Base-by-base conservation (phyloP, 1,140 invertebrate species). In the Mercenaria mercenaria region DNA sequence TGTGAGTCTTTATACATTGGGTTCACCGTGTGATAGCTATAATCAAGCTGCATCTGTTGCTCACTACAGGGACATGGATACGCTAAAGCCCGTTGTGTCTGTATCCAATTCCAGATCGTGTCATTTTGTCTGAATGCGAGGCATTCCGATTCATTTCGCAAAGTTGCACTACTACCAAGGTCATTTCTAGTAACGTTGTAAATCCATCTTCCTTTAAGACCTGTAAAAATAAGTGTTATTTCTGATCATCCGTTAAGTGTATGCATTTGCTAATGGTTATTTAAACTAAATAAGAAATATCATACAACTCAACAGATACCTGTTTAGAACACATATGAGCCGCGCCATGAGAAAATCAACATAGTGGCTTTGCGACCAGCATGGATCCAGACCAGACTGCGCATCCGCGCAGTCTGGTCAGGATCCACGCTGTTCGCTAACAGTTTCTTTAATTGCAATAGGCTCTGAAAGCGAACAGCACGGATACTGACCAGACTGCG, bases 31-130 rank as follows among this genome's bases (percentile, higher is more conserved):
- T 41, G 47, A 50, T 37, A 80, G 18, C 43, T 80, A 29, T 80
- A 80, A n/a, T 80, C 80, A 0, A 82, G n/a, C 15, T 82, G 18
- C 37, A 82, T 82, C 26, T 59, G 52, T 18, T 61, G n/a, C 41
- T 82, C 34, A 29, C 32, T 39, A 32, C 80, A 82, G 4, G 80
- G 80, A 64, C 80, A 82, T 13, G 77, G 1, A 23, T 56, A 29
- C 15, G 77, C 10, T 29, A 26, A 26, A 2, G 1, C 10, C 10
- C n/a, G 43, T 23, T 80, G 23, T 1, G 15, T 39, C 23, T 0
- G 34, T 37, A 56, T 2, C 77, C 47, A 61, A 15, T 34, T 20
- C 0, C 26, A 18, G 2, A 61, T 61, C 11, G 77, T 80, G 1
- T 56, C 18, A 80, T 80, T 80, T 34, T 56, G 3, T 3, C 20